phyloP scores from a whole-genome alignment of 1,140 invertebrate genomes.

The Carcinoscorpius rotundicauda region DNA sequence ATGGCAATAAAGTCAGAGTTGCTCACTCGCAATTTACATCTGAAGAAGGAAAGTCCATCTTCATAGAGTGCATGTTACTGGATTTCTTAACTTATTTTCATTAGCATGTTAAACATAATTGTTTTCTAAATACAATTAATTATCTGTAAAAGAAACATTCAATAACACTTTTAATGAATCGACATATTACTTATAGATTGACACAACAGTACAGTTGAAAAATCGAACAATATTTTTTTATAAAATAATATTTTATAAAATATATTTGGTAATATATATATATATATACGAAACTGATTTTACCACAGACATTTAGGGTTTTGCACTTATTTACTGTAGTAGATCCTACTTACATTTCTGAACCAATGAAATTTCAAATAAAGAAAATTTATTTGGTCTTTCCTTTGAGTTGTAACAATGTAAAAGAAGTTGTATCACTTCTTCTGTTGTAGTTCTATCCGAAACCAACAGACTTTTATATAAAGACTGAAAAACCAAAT shows the following conservation, averaged over 20 bases:
- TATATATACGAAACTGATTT: not conserved
- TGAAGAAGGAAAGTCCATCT: no score
- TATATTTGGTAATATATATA: not conserved
- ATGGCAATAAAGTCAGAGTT: no score
- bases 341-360: slow-evolving; percentile 20
- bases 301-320: not conserved
- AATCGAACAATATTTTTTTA: not conserved
- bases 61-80: no score
- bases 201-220: not conserved
- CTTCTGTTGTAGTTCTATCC: slow-evolving; percentile 72
- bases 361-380: slow-evolving; percentile 56
- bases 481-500: slow-evolving; percentile 46
- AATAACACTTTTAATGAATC: no score
- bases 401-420: slow-evolving; percentile 72
- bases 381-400: slow-evolving; percentile 65
- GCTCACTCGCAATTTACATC: no score
- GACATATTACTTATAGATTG: not conserved
- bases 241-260: not conserved
- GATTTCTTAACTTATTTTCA: no score
- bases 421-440: slow-evolving; percentile 68
- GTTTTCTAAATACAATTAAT: no score
- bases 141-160: no score
- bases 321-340: slow-evolving; percentile 1
- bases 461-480: slow-evolving; percentile 83
- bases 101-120: no score